phyloP scores from a whole-genome alignment of 2,113 vertebrate genomes.

The Gobio gobio region DNA sequence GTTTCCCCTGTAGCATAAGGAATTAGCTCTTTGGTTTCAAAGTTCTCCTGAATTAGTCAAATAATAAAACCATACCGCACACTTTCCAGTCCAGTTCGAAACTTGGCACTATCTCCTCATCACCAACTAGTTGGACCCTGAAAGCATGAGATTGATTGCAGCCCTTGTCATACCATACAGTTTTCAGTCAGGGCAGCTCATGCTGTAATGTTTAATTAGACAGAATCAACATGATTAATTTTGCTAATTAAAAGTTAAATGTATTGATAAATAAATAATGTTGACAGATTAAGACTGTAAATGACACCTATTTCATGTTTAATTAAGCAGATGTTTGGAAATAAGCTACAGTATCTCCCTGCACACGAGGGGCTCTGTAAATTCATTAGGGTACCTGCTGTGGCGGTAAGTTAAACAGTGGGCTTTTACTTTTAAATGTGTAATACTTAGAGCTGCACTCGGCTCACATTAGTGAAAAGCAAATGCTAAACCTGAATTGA shows the following conservation, averaged over 20 bases:
- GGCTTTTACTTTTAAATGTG: constrained; percentile 3
- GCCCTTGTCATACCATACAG: background rate
- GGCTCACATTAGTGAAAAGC: background rate
- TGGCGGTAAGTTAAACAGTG: background rate
- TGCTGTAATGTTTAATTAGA: constrained; percentile 13
- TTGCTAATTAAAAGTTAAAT: constrained; percentile 13
- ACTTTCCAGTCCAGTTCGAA: background rate
- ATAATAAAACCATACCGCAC: background rate
- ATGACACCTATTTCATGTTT: constrained; percentile 28
- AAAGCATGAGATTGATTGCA: background rate
- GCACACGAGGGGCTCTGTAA: background rate
- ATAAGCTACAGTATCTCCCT: constrained; percentile 14
- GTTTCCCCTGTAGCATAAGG: background rate
- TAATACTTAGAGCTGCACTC: background rate
- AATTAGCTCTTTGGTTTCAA: background rate
- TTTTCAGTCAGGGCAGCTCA: background rate
- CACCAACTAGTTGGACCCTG: background rate
- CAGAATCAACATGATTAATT: constrained; percentile 30
- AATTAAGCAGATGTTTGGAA: constrained; percentile 28
- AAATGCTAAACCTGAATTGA: constrained; percentile 31
- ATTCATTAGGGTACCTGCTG: constrained; percentile 27
- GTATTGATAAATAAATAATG: constrained; percentile 17
- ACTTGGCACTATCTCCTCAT: constrained; percentile 1
- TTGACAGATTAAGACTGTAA: constrained; percentile 29
- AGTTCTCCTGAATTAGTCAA: background rate